Evolutionary conservation across 2,888 invertebrate genomes (phyloP).

Genomic region (Trisateles emortualis): DNA sequence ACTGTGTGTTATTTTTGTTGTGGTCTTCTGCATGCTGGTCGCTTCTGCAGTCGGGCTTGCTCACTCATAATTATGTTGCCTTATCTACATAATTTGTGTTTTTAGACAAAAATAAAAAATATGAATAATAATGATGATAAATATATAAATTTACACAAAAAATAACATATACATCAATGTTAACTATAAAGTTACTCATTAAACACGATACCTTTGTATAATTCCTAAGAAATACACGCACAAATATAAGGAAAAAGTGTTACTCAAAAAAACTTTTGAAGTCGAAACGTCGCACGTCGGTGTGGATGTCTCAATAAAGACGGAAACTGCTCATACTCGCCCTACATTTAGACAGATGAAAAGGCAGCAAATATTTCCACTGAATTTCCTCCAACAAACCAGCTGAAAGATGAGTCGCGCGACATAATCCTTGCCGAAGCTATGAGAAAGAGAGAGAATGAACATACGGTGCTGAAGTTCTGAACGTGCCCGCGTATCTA

Average conservation of each 20-base stretch:
- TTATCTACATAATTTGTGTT: too few relatives aligned
- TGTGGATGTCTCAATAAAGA: conserved; percentile 41
- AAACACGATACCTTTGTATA: conserved; percentile 12
- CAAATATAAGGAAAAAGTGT: conserved; percentile 1
- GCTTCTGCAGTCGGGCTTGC: too few relatives aligned
- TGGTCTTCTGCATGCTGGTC: too few relatives aligned
- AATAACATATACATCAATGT: not conserved
- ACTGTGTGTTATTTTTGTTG: too few relatives aligned
- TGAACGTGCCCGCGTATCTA: conserved; percentile 3
- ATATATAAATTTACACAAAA: not conserved
- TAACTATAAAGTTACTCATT: conserved; percentile 3
- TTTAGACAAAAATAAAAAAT: too few relatives aligned
- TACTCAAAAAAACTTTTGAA: conserved; percentile 14
- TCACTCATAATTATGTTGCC: too few relatives aligned
- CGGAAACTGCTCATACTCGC: conserved; percentile 47
- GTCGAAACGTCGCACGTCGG: conserved; percentile 23
- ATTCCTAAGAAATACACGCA: not conserved
- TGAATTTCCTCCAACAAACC: conserved; percentile 61
- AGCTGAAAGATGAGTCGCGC: conserved; percentile 63
- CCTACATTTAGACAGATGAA: conserved; percentile 56
- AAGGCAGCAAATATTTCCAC: conserved; percentile 63
- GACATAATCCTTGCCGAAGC: conserved; percentile 56
- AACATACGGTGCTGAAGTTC: conserved; percentile 31
- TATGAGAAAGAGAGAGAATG: conserved; percentile 22
- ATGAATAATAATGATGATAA: too few relatives aligned